A percentile compares a stretch with the other conserved stretches of the same genome.
phyloP scores from a whole-genome alignment of 2,888 invertebrate species.

The Tiliacea citrago region DNA sequence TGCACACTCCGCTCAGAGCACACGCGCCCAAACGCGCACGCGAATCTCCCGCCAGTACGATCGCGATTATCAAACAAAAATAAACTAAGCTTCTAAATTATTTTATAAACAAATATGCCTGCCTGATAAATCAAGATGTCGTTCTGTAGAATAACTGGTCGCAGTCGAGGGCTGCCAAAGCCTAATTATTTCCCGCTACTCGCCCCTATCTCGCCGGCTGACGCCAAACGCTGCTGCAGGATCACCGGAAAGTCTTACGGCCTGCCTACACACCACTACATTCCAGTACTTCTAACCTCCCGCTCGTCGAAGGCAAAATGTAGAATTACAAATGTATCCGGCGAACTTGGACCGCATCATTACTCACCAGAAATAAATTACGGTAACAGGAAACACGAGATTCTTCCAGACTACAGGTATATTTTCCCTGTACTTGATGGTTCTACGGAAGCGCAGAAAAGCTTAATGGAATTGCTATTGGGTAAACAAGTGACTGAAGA shows the following conservation, averaged over 20 bases:
- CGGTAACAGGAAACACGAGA: conserved; percentile 92
- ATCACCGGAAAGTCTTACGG: conserved; percentile 95
- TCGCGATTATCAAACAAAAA: conserved; percentile 73
- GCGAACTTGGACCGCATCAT: conserved; percentile 91
- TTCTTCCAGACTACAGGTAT: conserved; percentile 93
- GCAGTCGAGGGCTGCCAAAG: conserved; percentile 94
- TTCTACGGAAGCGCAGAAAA: conserved; percentile 92
- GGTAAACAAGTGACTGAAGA: conserved; percentile 91
- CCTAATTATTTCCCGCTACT: conserved; percentile 95
- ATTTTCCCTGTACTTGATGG: conserved; percentile 94
- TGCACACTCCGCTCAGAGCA: conserved; percentile 78
- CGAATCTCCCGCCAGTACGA: conserved; percentile 72
- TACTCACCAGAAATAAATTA: conserved; percentile 91
- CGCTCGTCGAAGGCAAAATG: conserved; percentile 90
- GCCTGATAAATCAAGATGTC: conserved; percentile 89
- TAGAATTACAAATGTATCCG: conserved; percentile 92
- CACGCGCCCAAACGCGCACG: conserved; percentile 78
- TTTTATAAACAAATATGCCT: conserved; percentile 85
- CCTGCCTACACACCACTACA: conserved; percentile 94
- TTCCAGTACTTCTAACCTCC: conserved; percentile 92
- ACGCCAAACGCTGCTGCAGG: conserved; percentile 94
- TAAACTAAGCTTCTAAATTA: conserved; percentile 60
- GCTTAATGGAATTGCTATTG: conserved; percentile 91
- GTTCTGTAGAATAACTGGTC: conserved; percentile 95
- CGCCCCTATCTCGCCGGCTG: conserved; percentile 95